A percentile compares a stretch with the other conserved stretches of the same genome.
Evolutionary conservation across 2,888 invertebrate species (phyloP).

Genomic region (Amphipyra tragopoginis): DNA sequence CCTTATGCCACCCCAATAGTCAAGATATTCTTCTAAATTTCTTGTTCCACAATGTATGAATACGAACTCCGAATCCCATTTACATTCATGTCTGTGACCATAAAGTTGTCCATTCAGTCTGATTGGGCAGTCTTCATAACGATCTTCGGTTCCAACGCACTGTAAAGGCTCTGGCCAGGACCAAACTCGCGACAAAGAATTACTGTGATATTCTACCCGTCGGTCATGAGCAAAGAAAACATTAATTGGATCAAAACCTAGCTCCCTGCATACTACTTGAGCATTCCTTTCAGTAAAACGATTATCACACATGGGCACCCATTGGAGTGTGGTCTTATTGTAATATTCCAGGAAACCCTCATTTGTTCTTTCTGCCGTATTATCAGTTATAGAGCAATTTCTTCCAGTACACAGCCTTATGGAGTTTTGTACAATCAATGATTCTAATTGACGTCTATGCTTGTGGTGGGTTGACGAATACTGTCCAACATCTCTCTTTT

Average conservation of each 20-base stretch:
- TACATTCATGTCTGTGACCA: conserved; percentile 95
- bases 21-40: conserved; percentile 91
- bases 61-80: conserved; percentile 97
- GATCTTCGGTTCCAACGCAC: conserved; percentile 93
- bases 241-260: conserved; percentile 97
- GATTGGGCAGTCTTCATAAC: conserved; percentile 95
- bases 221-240: conserved; percentile 96
- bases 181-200: conserved; percentile 96
- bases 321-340: conserved; percentile 98
- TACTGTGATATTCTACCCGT: conserved; percentile 96
- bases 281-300: conserved; percentile 99
- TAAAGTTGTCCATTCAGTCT: conserved; percentile 97
- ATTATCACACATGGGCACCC: conserved; percentile 98
- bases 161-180: conserved; percentile 98
- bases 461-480: conserved; percentile 76
- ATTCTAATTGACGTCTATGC: conserved; percentile 89
- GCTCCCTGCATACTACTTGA: conserved; percentile 98
- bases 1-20: conserved; percentile 99
- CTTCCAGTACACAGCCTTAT: conserved; percentile 94
- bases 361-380: conserved; percentile 85
- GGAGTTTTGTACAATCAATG: conserved; percentile 89
- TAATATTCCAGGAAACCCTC: conserved; percentile 98
- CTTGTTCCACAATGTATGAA: conserved; percentile 96
- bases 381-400: conserved; percentile 91
- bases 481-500: conserved; percentile 80